Percentiles rank a stretch among this genome's conserved stretches.
These are phyloP conservation scores for Phlogophora meticulosa DNA, from an alignment of 2,888 invertebrate genomes.

Conservation along the genomic window DNA sequence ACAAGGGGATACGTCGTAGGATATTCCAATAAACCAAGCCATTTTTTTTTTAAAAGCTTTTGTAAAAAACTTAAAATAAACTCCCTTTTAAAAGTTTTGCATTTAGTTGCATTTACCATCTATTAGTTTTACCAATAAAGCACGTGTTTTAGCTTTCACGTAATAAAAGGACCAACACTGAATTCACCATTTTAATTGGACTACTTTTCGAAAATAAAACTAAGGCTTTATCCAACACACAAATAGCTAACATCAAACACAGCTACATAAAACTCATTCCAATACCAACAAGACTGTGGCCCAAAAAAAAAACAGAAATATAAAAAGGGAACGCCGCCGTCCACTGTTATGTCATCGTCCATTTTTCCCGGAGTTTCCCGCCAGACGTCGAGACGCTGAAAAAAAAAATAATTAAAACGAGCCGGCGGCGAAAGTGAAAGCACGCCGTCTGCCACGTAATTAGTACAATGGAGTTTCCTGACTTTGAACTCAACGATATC, in stretches of 20 bases:
- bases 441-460: constrained; percentile 91
- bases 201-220: too few species aligned
- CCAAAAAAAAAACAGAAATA: background rate
- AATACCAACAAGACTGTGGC: background rate
- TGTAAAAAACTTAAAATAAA: too few species aligned
- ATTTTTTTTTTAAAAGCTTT: too few species aligned
- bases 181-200: too few species aligned
- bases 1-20: constrained; percentile 70
- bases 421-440: constrained; percentile 90
- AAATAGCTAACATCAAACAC: background rate
- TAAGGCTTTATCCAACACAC: too few species aligned
- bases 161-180: too few species aligned
- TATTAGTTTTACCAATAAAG: too few species aligned
- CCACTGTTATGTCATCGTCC: constrained; percentile 70
- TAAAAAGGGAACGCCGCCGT: constrained; percentile 35
- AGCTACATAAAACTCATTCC: background rate
- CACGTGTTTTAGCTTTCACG: too few species aligned
- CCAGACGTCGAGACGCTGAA: constrained; percentile 90
- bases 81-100: too few species aligned
- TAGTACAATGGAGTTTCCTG: constrained; percentile 91
- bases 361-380: constrained; percentile 88
- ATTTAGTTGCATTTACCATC: too few species aligned
- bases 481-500: constrained; percentile 90
- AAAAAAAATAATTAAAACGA: constrained; percentile 91
- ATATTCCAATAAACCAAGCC: background rate